Conservation (phyloP, 2,797 vertebrate genomes). For the Microchirus variegatus region DNA sequence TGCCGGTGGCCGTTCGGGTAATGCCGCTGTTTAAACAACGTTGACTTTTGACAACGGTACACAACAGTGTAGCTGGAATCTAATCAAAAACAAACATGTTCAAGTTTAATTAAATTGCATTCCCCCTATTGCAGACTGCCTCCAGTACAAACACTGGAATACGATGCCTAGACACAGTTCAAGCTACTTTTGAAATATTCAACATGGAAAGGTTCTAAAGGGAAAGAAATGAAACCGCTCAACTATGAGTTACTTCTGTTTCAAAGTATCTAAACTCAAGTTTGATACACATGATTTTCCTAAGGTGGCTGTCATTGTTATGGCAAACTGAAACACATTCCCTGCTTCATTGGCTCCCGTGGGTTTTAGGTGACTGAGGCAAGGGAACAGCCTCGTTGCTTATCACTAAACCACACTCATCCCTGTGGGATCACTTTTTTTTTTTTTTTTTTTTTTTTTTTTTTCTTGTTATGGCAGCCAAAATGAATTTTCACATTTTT, state of each 20-base stretch:
- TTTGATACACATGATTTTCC: conserved; percentile 20
- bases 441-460: conserved; percentile 6
- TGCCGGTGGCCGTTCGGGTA: conserved; percentile 49
- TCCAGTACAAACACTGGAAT: conserved; percentile 60
- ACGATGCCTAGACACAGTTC: conserved; percentile 37
- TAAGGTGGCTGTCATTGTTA: conserved; percentile 17
- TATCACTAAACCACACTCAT: conserved; percentile 34
- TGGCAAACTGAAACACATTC: conserved; percentile 40
- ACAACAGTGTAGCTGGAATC: conserved; percentile 53
- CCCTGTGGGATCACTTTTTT: conserved; percentile 11
- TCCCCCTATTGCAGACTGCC: conserved; percentile 46
- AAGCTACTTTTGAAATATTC: too few species aligned
- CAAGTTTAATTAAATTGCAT: conserved; percentile 61
- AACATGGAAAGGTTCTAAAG: too few species aligned
- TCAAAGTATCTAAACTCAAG: conserved; percentile 10
- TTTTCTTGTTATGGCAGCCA: conserved; percentile 9
- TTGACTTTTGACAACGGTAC: conserved; percentile 52
- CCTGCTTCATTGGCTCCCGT: conserved; percentile 21
- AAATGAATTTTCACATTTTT: conserved; percentile 1
- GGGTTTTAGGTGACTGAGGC: conserved; percentile 21
- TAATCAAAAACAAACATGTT: conserved; percentile 60
- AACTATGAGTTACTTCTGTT: conserved; percentile 22
- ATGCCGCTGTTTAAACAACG: conserved; percentile 52
- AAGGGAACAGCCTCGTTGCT: conserved; percentile 21
- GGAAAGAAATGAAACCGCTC: neutral